Percentiles rank a stretch among this genome's conserved stretches.
Evolutionary conservation across 2,113 vertebrate genomes (phyloP).

Genomic region (Dicrurus megarhynchus): DNA sequence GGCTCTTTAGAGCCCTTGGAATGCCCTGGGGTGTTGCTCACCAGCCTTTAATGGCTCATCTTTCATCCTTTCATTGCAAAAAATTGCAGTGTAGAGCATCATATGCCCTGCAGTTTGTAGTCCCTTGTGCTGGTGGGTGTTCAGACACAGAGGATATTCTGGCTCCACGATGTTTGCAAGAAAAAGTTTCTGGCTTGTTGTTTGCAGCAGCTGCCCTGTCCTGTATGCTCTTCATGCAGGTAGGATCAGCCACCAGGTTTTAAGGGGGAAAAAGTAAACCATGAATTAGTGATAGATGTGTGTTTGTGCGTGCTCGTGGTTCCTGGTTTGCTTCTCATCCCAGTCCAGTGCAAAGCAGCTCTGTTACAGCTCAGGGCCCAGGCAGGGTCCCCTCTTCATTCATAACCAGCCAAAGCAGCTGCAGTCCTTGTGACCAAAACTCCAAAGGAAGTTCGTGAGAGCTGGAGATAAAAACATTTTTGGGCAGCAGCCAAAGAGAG

Average conservation of each 20-base stretch:
- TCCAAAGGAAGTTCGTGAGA: neutral
- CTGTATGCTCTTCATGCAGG: rapidly evolving
- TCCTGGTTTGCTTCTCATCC: neutral
- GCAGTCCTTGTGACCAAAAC: neutral
- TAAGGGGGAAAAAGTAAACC: too few species aligned
- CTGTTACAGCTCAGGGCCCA: neutral
- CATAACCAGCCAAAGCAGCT: neutral
- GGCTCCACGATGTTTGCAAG: neutral
- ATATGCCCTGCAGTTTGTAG: rapidly evolving
- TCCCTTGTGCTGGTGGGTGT: neutral
- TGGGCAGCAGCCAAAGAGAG: neutral
- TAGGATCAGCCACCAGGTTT: neutral
- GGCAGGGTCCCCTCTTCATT: neutral
- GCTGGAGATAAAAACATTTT: constrained; percentile 26
- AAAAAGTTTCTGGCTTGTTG: neutral
- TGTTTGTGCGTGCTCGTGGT: rapidly evolving
- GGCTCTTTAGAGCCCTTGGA: neutral
- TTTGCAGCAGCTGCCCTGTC: neutral
- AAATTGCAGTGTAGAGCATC: rapidly evolving
- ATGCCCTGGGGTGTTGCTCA: neutral
- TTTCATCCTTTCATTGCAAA: too few species aligned
- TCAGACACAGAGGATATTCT: neutral
- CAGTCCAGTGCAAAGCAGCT: neutral
- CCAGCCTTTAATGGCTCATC: neutral
- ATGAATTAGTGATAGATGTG: neutral